phyloP scores from a whole-genome alignment of 2,113 vertebrate genomes.

The Dromaius novaehollandiae region DNA sequence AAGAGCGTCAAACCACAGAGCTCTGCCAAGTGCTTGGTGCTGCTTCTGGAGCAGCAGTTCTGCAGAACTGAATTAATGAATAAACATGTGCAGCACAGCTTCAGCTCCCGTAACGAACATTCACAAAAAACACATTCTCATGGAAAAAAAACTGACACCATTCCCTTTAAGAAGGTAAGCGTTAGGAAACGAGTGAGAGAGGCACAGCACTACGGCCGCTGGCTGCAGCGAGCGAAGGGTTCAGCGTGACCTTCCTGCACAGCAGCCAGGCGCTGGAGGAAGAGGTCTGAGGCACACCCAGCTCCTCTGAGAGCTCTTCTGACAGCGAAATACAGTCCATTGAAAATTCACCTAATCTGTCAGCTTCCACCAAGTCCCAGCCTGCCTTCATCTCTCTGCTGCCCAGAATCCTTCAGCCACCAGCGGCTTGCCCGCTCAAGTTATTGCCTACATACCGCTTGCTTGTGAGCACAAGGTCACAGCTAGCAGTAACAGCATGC shows the following conservation, averaged over 20 bases:
- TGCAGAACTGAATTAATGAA: background rate
- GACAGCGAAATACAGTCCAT: background rate
- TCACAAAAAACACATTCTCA: background rate
- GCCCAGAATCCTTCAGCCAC: background rate
- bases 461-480: background rate
- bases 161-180: background rate
- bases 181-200: background rate
- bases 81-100: background rate
- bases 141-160: background rate
- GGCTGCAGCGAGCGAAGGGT: background rate
- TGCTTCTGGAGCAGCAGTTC: background rate
- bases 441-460: rapidly evolving
- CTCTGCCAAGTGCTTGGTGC: background rate
- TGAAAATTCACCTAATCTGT: background rate
- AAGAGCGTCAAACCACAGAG: background rate
- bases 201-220: rapidly evolving
- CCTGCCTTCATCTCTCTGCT: background rate
- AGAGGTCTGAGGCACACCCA: constrained; percentile 7
- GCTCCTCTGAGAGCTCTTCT: background rate
- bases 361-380: background rate
- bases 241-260: background rate
- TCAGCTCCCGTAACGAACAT: background rate
- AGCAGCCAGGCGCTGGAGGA: background rate
- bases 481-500: rapidly evolving
- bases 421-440: background rate